phyloP scores from a whole-genome alignment of 2,113 vertebrate genomes.

The Dipodomys stephensi region DNA sequence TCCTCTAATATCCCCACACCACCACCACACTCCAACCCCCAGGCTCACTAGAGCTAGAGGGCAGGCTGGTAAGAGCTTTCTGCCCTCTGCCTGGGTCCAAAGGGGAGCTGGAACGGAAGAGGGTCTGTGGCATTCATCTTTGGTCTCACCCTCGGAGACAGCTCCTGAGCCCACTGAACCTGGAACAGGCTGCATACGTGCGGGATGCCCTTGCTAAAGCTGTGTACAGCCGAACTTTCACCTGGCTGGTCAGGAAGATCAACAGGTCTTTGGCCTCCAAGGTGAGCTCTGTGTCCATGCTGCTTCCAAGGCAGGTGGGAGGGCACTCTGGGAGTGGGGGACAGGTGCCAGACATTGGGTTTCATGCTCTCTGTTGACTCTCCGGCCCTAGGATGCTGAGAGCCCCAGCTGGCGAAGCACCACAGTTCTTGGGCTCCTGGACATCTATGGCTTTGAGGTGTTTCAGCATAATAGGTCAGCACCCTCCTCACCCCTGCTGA shows the following conservation, averaged over 20 bases:
- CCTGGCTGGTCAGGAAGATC: constrained; percentile 98
- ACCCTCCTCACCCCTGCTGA: neutral
- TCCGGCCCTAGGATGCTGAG: constrained; percentile 89
- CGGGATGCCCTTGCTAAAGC: constrained; percentile 96
- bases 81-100: neutral
- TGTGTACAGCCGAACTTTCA: constrained; percentile 96
- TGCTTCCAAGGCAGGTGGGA: neutral
- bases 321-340: neutral
- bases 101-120: neutral
- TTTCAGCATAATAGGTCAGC: constrained; percentile 97
- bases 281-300: constrained; percentile 83
- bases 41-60: neutral
- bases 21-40: no score
- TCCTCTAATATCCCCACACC: neutral
- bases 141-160: constrained; percentile 67
- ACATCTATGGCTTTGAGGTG: constrained; percentile 98
- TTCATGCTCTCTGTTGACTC: neutral
- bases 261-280: constrained; percentile 94
- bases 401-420: constrained; percentile 91
- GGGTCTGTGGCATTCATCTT: neutral
- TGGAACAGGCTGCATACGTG: constrained; percentile 95
- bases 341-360: rapidly evolving
- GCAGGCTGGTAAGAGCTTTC: neutral
- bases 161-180: constrained; percentile 96
- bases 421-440: constrained; percentile 95